Conservation (phyloP, 2,113 vertebrate genomes). For the Poeciliopsis prolifica region DNA sequence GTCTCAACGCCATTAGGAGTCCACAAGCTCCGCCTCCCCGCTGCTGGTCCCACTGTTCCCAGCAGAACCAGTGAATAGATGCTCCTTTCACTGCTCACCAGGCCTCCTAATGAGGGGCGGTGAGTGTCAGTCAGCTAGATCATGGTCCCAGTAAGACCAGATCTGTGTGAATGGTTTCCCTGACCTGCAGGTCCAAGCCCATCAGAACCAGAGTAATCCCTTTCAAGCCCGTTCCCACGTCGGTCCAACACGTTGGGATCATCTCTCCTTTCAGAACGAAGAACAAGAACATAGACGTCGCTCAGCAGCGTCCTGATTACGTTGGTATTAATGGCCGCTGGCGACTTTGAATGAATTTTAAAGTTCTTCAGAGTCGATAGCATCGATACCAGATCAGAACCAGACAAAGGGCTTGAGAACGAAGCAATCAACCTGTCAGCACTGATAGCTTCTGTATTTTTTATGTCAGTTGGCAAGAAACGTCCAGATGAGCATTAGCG, state of each 20-base stretch:
- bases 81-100: slow-evolving; percentile 30
- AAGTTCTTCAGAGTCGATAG: too few relatives aligned
- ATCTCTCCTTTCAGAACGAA: background rate
- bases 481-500: too few relatives aligned
- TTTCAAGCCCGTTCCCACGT: background rate
- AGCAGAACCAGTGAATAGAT: slow-evolving; percentile 56
- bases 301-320: too few relatives aligned
- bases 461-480: too few relatives aligned
- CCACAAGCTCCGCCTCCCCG: slow-evolving; percentile 4
- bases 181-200: background rate
- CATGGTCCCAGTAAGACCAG: background rate
- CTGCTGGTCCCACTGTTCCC: slow-evolving; percentile 53
- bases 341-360: too few relatives aligned
- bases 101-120: slow-evolving; percentile 61
- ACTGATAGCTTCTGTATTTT: too few relatives aligned
- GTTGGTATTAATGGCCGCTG: too few relatives aligned
- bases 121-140: background rate
- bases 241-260: background rate
- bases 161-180: background rate
- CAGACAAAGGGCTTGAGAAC: too few relatives aligned
- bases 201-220: background rate
- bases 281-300: too few relatives aligned
- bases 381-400: too few relatives aligned
- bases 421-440: too few relatives aligned
- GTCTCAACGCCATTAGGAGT: slow-evolving; percentile 20